Conservation (phyloP, 2,113 vertebrate species). For the Platycercus adscitus region DNA sequence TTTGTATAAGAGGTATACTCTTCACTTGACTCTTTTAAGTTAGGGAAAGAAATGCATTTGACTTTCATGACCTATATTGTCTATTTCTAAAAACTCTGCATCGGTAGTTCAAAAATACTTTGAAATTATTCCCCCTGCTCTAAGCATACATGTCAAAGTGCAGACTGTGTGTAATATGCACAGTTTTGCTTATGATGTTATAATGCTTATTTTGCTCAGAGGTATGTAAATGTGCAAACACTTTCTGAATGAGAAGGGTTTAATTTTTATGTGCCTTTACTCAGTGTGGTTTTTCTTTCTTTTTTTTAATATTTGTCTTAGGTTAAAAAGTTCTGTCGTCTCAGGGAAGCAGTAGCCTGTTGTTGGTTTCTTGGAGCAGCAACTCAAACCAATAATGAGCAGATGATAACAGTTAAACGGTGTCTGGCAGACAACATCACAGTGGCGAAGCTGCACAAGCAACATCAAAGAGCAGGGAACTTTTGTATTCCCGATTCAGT, state of each 20-base stretch:
- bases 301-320: not conserved
- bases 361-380: slow-evolving; percentile 9
- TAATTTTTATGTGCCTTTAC: not conserved
- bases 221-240: not conserved
- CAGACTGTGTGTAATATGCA: not conserved
- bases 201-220: not conserved
- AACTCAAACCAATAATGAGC: slow-evolving; percentile 35
- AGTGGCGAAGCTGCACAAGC: not conserved
- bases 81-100: not conserved
- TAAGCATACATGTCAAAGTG: not conserved
- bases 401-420: slow-evolving; percentile 58
- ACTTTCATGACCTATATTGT: not conserved
- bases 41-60: not conserved
- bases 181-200: not conserved
- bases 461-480: slow-evolving; percentile 14
- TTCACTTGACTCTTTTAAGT: not conserved
- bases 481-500: not conserved
- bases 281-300: not conserved
- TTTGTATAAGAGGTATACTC: not conserved
- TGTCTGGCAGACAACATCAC: slow-evolving; percentile 45
- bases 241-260: not conserved
- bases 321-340: slow-evolving; percentile 27
- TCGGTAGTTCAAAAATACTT: not conserved
- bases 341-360: slow-evolving; percentile 28
- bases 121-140: not conserved